phyloP scores from a whole-genome alignment of 2,797 vertebrate genomes.

The Aeoliscus strigatus region DNA sequence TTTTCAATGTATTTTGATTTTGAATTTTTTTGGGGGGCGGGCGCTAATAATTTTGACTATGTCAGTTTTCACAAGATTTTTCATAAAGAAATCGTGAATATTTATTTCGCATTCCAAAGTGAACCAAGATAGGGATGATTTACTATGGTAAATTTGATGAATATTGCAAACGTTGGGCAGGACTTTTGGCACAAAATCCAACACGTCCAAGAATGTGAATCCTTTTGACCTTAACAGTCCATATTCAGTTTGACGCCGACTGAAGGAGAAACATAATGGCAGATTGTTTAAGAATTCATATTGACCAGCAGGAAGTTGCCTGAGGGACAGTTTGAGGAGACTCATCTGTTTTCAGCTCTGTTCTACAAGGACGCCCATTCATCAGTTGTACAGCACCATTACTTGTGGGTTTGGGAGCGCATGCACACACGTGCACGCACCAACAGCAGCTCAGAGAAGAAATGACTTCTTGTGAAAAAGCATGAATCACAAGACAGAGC shows the following conservation, averaged over 20 bases:
- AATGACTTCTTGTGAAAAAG: slow-evolving; percentile 18
- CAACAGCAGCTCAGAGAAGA: slow-evolving; percentile 5
- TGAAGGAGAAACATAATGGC: slow-evolving; percentile 40
- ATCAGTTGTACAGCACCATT: slow-evolving; percentile 50
- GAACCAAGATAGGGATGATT: too few relatives aligned
- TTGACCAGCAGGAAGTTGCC: slow-evolving; percentile 56
- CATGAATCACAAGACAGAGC: slow-evolving; percentile 49
- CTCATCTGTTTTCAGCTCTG: slow-evolving; percentile 50
- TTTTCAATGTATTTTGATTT: too few relatives aligned
- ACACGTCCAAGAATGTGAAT: background rate
- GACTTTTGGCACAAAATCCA: too few relatives aligned
- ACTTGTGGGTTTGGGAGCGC: slow-evolving; percentile 17
- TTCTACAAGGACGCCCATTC: slow-evolving; percentile 70
- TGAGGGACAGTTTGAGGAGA: slow-evolving; percentile 45
- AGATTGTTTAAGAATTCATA: slow-evolving; percentile 61
- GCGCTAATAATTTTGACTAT: too few relatives aligned
- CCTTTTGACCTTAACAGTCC: too few relatives aligned
- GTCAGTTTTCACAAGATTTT: too few relatives aligned
- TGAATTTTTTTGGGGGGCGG: background rate
- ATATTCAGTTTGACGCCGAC: slow-evolving; percentile 7
- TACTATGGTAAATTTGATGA: too few relatives aligned
- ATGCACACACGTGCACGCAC: slow-evolving; percentile 6
- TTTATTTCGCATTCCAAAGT: too few relatives aligned
- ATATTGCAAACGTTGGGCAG: too few relatives aligned
- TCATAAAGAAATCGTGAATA: too few relatives aligned